Base-by-base conservation (phyloP, 2,113 vertebrate genomes). In the Petromus typicus region DNA sequence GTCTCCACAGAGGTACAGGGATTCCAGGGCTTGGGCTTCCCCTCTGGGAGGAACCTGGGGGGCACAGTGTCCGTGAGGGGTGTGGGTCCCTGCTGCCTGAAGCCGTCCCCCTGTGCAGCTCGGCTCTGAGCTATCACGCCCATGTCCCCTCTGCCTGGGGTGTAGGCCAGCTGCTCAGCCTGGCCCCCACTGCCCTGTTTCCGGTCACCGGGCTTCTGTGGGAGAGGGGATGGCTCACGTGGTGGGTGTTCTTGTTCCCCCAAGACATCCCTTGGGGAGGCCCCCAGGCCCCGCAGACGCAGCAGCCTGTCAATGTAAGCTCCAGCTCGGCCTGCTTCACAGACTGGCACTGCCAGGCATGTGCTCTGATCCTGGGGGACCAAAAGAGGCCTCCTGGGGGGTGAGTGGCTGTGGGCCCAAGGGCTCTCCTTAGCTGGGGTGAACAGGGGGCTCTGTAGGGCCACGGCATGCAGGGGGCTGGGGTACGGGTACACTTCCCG, bases 391-490 rank as follows among this genome's bases (percentile, higher is more conserved):
- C 92, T 96, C 27, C 64, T 66, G 6, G 92, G 92, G 48, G 94
- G 12, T 9, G 45, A 18, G 34, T 57, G 86, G 88, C 87, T 32
- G 5, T 95, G 92, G 5, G 82, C 14, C 69, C 86, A 93, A 13
- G 91, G 86, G 6, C 96, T 84, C 78, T 98, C 97, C 13, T 87
- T 97, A 54, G 98, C 95, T n/a, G 98, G 93, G 51, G 98, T 98
- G 61, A 99, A 99, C 75, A 99, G 98, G 0, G 99, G 99, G 95
- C 99, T 99, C 96, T 99, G 99, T 61, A 99, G 98, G 95, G 99
- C 99, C 80, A 99, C 99, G 0, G 99, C 99, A 12, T 99, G 99
- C 89, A 99, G 98, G 1, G 99, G 99, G 89, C 99, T 99, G 43
- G 99, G 99, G 97, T 99, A 99, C 1, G 98, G 98, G 95, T 99